Conservation (phyloP, 1,140 invertebrate genomes). For the Sitophilus oryzae region DNA sequence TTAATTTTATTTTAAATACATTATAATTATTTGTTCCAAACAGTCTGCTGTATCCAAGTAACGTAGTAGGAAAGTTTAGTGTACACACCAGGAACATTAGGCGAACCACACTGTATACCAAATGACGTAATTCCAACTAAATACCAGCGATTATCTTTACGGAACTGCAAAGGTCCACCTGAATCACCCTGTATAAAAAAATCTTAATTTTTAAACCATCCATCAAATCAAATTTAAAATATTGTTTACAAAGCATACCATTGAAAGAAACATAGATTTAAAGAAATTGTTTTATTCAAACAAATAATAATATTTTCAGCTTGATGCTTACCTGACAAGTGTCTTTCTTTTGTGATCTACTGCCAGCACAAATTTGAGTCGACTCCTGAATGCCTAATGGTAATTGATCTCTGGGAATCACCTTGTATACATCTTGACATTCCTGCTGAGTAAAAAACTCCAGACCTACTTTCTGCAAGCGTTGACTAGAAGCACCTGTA, state of each 20-base stretch:
- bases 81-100: conserved; percentile 54
- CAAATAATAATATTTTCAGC: too few relatives aligned
- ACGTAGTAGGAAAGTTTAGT: conserved; percentile 54
- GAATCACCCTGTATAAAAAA: conserved; percentile 55
- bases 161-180: conserved; percentile 57
- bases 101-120: conserved; percentile 50
- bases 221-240: background rate
- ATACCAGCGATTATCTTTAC: conserved; percentile 43
- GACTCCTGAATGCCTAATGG: conserved; percentile 39
- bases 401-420: conserved; percentile 29
- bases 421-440: conserved; percentile 37
- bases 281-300: too few relatives aligned
- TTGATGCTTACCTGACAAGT: conserved; percentile 47
- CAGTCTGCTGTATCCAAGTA: conserved; percentile 55
- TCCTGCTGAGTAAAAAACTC: conserved; percentile 36
- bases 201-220: background rate
- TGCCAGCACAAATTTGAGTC: conserved; percentile 62
- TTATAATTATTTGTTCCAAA: conserved; percentile 40
- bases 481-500: conserved; percentile 40
- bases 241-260: too few relatives aligned
- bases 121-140: conserved; percentile 57
- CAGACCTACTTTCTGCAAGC: conserved; percentile 50
- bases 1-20: background rate
- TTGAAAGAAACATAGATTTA: too few relatives aligned
- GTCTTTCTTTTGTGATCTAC: conserved; percentile 37